Percentiles rank a stretch among this genome's conserved stretches.
Evolutionary conservation across 2,888 invertebrate genomes (phyloP).

Genomic region (Sinotaia quadrata): DNA sequence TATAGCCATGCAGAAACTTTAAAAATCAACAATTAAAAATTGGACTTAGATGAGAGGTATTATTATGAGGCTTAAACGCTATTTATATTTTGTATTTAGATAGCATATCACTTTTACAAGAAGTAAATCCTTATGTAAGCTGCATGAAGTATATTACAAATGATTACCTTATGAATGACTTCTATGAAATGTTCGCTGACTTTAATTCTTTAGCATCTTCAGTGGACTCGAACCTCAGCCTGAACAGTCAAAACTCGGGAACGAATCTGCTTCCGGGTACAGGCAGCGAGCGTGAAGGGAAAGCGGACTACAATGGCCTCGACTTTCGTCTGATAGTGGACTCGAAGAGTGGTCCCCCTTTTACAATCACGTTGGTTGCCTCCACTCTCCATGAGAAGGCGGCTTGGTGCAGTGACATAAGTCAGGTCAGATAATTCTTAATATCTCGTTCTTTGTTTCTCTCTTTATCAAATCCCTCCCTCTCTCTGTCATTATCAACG

Average conservation of each 20-base stretch:
- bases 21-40: too few relatives aligned
- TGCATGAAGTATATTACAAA: too few relatives aligned
- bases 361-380: conserved; percentile 79
- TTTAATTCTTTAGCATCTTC: conserved; percentile 63
- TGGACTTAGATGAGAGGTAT: too few relatives aligned
- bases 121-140: too few relatives aligned
- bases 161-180: too few relatives aligned
- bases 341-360: conserved; percentile 79
- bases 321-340: conserved; percentile 84
- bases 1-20: too few relatives aligned
- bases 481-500: too few relatives aligned
- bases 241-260: conserved; percentile 60
- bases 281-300: conserved; percentile 46
- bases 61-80: too few relatives aligned
- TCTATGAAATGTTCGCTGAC: too few relatives aligned
- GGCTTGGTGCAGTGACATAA: conserved; percentile 93
- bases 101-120: too few relatives aligned
- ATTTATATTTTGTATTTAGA: too few relatives aligned
- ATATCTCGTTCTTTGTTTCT: conserved; percentile 2
- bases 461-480: too few relatives aligned
- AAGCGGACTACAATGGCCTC: conserved; percentile 76
- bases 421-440: conserved; percentile 76
- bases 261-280: conserved; percentile 56
- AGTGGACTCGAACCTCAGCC: conserved; percentile 65
- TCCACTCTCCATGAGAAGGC: conserved; percentile 90